Percentiles rank a stretch among this genome's conserved stretches.
These are phyloP conservation scores for Suricata suricatta DNA, from an alignment of 2,113 vertebrate genomes.

Conservation along the genomic window DNA sequence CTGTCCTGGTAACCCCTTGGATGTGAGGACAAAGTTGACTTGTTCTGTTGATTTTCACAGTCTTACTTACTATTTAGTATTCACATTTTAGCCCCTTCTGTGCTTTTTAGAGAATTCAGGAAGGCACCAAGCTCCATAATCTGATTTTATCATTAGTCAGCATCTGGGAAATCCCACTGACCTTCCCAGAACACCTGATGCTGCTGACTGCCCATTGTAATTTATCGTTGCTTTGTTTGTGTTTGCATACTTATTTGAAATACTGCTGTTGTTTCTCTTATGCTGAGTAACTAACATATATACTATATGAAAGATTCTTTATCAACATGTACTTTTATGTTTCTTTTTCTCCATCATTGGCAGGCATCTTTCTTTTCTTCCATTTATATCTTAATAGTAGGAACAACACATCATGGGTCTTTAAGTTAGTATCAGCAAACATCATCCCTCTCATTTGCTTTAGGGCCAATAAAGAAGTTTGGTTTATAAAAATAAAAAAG, in stretches of 20 bases:
- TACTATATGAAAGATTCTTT: not conserved
- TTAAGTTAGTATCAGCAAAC: not conserved
- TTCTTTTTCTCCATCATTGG: not conserved
- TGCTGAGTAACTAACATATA: not conserved
- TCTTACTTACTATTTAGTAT: not conserved
- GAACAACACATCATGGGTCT: not conserved
- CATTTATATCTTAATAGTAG: not conserved
- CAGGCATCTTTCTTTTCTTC: not conserved
- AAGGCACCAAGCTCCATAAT: not conserved
- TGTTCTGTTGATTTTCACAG: not conserved
- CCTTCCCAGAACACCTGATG: too few relatives aligned
- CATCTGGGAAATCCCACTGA: accelerated
- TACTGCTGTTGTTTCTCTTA: not conserved
- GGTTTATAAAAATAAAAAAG: too few relatives aligned
- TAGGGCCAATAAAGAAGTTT: not conserved
- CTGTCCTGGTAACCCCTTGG: not conserved
- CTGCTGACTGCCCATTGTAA: not conserved
- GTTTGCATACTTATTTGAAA: not conserved
- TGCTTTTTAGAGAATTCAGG: not conserved
- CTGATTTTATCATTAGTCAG: not conserved
- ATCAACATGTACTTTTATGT: not conserved
- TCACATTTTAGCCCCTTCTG: not conserved
- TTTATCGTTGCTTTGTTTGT: not conserved
- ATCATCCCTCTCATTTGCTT: not conserved
- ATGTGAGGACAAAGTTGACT: not conserved